Conservation (phyloP, 2,888 invertebrate species). For the Mythimna impura region DNA sequence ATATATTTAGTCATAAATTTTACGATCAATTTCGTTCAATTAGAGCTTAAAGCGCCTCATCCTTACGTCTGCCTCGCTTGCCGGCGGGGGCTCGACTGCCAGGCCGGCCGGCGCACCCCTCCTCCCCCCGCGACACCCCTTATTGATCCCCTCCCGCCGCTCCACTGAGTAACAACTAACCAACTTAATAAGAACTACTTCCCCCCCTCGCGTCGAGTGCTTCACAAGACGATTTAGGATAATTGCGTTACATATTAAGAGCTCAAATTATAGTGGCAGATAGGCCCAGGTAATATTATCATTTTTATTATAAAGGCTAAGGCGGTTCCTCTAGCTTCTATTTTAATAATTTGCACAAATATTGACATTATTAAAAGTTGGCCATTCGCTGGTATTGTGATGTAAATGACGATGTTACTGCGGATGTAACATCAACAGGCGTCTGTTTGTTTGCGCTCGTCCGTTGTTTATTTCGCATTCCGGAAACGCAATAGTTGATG, state of each 20-base stretch:
- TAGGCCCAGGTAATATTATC: constrained; percentile 53
- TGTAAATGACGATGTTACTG: constrained; percentile 38
- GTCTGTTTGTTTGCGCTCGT: constrained; percentile 32
- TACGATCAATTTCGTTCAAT: constrained; percentile 32
- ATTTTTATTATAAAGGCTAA: constrained; percentile 67
- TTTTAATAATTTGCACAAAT: constrained; percentile 60
- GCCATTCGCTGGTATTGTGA: constrained; percentile 26
- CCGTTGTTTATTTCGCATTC: constrained; percentile 20
- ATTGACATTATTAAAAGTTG: constrained; percentile 51
- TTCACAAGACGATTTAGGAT: constrained; percentile 47
- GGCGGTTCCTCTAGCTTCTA: constrained; percentile 39
- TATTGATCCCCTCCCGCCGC: constrained; percentile 73
- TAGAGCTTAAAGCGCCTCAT: constrained; percentile 18
- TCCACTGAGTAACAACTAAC: constrained; percentile 61
- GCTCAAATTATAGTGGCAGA: constrained; percentile 61
- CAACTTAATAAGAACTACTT: constrained; percentile 64
- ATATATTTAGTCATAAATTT: constrained; percentile 9
- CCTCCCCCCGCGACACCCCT: constrained; percentile 61
- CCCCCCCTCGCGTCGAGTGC: constrained; percentile 41
- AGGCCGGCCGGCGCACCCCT: constrained; percentile 42
- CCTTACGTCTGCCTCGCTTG: constrained; percentile 9
- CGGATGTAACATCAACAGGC: constrained; percentile 32
- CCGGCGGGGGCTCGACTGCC: constrained; percentile 37
- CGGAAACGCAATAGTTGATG: constrained; percentile 35
- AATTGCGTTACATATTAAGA: constrained; percentile 39